Conservation (phyloP, 2,113 vertebrate species). For the Spizaetus ornatus region DNA sequence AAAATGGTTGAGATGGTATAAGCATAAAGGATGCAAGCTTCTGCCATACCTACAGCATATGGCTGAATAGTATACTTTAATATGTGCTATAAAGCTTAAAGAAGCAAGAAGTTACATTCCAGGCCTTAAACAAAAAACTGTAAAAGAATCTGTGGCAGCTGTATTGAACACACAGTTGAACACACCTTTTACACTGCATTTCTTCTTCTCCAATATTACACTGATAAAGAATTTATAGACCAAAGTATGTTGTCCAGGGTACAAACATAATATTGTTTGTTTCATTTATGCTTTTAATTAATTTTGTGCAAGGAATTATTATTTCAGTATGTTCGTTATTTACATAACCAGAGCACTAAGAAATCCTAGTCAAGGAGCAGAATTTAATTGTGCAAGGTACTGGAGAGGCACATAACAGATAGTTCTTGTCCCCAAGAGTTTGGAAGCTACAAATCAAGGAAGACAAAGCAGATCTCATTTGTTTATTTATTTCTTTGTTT, state of each 20-base stretch:
- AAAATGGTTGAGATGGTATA: neutral
- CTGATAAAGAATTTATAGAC: neutral
- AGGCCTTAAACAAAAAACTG: neutral
- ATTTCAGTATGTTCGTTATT: neutral
- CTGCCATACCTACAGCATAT: neutral
- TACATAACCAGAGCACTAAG: neutral
- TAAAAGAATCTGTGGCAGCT: neutral
- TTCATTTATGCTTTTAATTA: neutral
- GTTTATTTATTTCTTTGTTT: neutral
- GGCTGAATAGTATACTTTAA: neutral
- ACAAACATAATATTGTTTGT: neutral
- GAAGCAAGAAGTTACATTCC: neutral
- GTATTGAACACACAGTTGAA: neutral
- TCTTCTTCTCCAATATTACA: neutral
- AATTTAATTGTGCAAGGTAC: neutral
- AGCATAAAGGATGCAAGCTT: neutral
- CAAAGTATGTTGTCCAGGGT: neutral
- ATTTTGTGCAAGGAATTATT: neutral
- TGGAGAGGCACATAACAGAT: neutral
- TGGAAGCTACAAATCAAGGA: neutral
- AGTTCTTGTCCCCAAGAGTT: neutral
- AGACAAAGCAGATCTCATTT: neutral
- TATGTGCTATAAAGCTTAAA: neutral
- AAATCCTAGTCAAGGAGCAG: neutral
- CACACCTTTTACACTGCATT: neutral